A percentile compares a stretch with the other conserved stretches of the same genome.
Evolutionary conservation across 2,113 vertebrate genomes (phyloP).

Genomic region (Pachyramphus minor): DNA sequence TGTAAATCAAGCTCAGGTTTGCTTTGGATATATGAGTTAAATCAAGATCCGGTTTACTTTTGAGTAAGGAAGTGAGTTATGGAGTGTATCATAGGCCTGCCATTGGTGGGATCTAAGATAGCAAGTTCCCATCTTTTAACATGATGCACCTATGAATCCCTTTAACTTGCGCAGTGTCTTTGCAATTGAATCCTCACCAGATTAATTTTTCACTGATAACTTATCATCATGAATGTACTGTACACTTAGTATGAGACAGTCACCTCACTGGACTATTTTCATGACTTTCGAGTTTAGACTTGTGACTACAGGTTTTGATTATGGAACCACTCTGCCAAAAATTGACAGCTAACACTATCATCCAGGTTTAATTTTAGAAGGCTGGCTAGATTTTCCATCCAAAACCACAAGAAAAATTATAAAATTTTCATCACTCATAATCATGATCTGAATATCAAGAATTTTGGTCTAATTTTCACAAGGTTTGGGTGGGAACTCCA

Average conservation of each 20-base stretch:
- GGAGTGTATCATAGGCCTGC: background rate
- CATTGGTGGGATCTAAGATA: background rate
- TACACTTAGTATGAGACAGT: background rate
- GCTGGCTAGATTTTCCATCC: rapidly evolving
- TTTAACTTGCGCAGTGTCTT: background rate
- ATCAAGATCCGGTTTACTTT: background rate
- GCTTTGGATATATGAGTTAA: background rate
- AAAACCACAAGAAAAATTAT: background rate
- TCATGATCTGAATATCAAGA: background rate
- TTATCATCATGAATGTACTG: background rate
- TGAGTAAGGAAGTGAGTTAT: background rate
- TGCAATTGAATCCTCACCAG: background rate
- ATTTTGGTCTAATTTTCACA: background rate
- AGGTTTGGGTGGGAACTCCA: background rate
- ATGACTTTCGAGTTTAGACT: background rate
- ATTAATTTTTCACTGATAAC: background rate
- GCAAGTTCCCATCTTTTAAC: background rate
- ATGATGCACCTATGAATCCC: background rate
- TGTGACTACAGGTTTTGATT: background rate
- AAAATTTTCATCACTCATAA: background rate
- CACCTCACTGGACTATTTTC: background rate
- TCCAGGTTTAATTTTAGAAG: background rate
- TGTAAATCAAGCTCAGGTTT: background rate
- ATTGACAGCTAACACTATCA: background rate
- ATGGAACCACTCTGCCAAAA: background rate